Conservation (phyloP, 2,797 vertebrate genomes). For the Acanthurus tractus region DNA sequence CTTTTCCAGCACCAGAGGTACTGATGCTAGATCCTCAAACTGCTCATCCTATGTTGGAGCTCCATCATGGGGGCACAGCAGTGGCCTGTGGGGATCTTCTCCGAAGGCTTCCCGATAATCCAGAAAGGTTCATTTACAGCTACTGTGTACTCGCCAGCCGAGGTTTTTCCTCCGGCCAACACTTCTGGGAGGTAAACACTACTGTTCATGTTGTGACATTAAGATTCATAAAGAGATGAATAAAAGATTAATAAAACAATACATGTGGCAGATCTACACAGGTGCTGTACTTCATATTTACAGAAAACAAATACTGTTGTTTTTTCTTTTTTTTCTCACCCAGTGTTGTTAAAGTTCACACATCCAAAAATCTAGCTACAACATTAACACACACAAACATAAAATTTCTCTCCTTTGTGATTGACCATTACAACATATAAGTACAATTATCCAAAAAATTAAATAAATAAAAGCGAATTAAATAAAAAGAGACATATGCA, state of each 20-base stretch:
- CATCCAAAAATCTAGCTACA: too few relatives aligned
- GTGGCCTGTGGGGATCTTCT: conserved; percentile 83
- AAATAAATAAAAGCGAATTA: too few relatives aligned
- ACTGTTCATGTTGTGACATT: not conserved
- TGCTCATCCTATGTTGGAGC: conserved; percentile 87
- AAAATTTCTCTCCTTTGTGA: too few relatives aligned
- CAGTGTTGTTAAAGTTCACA: too few relatives aligned
- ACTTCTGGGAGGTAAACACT: conserved; percentile 87
- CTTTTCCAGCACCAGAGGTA: conserved; percentile 79
- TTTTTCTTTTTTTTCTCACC: not conserved
- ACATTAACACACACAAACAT: too few relatives aligned
- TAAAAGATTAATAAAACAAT: not conserved
- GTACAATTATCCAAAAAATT: too few relatives aligned
- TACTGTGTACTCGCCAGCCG: conserved; percentile 87
- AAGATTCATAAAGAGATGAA: too few relatives aligned
- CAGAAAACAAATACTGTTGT: not conserved
- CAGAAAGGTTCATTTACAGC: conserved; percentile 87
- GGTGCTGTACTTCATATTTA: not conserved
- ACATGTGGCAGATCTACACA: not conserved
- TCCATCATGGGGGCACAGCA: conserved; percentile 82
- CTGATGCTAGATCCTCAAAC: conserved; percentile 88
- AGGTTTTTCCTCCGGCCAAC: conserved; percentile 89
- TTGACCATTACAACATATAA: too few relatives aligned
- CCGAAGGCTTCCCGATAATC: conserved; percentile 83
- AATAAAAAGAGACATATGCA: too few relatives aligned